These are phyloP conservation scores for Vimba vimba DNA, from an alignment of 2,113 vertebrate genomes.

Conservation along the genomic window DNA sequence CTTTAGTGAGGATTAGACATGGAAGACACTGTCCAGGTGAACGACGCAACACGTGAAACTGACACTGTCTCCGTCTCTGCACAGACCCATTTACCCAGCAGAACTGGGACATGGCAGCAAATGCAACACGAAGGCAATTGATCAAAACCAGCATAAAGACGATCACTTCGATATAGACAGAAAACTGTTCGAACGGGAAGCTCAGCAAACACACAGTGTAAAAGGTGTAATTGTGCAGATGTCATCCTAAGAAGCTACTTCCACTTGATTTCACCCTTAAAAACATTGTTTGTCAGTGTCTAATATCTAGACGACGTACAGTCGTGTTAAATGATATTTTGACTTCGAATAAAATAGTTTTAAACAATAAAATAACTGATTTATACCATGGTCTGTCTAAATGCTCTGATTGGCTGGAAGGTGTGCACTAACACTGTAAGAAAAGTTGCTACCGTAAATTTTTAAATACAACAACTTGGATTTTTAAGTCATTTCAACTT, in stretches of 20 bases:
- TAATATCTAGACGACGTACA: not conserved
- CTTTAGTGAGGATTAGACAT: constrained; percentile 42
- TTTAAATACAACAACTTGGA: no score
- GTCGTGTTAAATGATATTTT: not conserved
- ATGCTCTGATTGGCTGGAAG: no score
- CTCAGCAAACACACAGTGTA: not conserved
- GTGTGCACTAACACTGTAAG: not conserved
- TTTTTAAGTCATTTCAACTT: no score
- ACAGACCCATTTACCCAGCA: not conserved
- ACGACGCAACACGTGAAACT: constrained; percentile 24
- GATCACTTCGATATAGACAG: not conserved
- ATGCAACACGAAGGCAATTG: not conserved
- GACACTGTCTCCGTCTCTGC: no score
- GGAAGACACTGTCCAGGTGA: constrained; percentile 31
- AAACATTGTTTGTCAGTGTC: not conserved
- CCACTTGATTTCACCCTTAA: not conserved
- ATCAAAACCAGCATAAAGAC: not conserved
- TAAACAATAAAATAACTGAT: not conserved
- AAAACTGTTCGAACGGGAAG: not conserved
- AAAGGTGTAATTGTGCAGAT: not conserved
- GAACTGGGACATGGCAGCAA: not conserved
- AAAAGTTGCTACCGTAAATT: no score
- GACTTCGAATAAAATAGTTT: not conserved
- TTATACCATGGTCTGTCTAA: not conserved
- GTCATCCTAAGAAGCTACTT: not conserved